Conservation (phyloP, 2,113 vertebrate genomes). For the Dicrurus megarhynchus region DNA sequence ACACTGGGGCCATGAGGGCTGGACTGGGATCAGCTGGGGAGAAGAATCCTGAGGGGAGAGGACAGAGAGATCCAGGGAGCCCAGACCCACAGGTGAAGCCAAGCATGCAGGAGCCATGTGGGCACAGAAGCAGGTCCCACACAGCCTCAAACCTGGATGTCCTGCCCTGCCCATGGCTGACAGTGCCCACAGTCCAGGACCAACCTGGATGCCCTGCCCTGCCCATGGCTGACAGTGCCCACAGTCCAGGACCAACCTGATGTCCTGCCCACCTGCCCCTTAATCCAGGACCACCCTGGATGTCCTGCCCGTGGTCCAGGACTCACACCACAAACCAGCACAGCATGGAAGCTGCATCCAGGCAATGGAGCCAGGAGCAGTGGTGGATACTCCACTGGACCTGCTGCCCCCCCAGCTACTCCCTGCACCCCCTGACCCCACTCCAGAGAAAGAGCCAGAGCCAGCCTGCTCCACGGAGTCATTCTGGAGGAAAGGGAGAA, state of each 20-base stretch:
- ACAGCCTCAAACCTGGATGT: background rate
- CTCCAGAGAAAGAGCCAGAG: background rate
- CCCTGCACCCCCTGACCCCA: background rate
- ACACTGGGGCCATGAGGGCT: background rate
- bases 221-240: background rate
- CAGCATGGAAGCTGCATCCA: background rate
- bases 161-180: background rate
- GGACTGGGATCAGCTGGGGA: background rate
- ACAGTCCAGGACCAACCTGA: background rate
- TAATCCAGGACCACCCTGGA: rapidly evolving
- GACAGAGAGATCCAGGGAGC: background rate
- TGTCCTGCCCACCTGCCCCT: background rate
- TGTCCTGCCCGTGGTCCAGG: rapidly evolving
- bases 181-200: too few species aligned
- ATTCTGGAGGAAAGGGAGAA: background rate
- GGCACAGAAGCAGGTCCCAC: too few species aligned
- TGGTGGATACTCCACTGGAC: background rate
- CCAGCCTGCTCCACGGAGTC: background rate
- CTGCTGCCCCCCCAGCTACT: rapidly evolving
- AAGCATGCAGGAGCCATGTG: rapidly evolving
- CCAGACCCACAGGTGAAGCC: background rate
- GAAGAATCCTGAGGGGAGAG: rapidly evolving
- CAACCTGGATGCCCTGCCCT: background rate
- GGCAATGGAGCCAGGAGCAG: background rate
- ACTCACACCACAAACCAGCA: background rate